A percentile compares a stretch with the other conserved stretches of the same genome.
Conservation (phyloP, 2,113 vertebrate species). For the Gobio gobio region DNA sequence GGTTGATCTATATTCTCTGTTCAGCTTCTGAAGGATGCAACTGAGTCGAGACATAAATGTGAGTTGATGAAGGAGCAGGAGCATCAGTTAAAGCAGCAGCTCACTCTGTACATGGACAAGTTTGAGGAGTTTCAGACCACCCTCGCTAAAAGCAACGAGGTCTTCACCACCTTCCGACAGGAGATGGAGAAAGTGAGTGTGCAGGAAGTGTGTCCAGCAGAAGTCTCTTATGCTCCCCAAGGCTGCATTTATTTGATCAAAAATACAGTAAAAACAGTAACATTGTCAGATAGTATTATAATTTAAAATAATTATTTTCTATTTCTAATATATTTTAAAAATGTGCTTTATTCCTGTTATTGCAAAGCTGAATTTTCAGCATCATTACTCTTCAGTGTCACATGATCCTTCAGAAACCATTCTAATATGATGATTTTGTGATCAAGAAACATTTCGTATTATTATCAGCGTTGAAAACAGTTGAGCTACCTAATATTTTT, state of each 20-base stretch:
- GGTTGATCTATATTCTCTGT: constrained; percentile 49
- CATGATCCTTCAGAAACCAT: neutral
- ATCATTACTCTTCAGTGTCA: neutral
- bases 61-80: constrained; percentile 98
- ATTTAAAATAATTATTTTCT: neutral
- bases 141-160: constrained; percentile 97
- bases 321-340: neutral
- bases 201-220: neutral
- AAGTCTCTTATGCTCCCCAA: neutral
- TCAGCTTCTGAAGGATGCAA: constrained; percentile 94
- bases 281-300: neutral
- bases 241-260: neutral
- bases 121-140: constrained; percentile 99
- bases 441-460: neutral
- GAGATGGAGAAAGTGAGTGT: constrained; percentile 97
- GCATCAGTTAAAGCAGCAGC: constrained; percentile 95
- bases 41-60: constrained; percentile 93
- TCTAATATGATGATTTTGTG: neutral
- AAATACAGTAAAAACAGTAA: neutral
- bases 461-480: neutral
- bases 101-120: constrained; percentile 98
- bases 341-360: neutral
- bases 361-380: neutral
- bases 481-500: neutral
- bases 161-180: constrained; percentile 97